These are phyloP conservation scores for Montifringilla adamsi DNA, from an alignment of 2,113 vertebrate genomes.

Conservation along the genomic window DNA sequence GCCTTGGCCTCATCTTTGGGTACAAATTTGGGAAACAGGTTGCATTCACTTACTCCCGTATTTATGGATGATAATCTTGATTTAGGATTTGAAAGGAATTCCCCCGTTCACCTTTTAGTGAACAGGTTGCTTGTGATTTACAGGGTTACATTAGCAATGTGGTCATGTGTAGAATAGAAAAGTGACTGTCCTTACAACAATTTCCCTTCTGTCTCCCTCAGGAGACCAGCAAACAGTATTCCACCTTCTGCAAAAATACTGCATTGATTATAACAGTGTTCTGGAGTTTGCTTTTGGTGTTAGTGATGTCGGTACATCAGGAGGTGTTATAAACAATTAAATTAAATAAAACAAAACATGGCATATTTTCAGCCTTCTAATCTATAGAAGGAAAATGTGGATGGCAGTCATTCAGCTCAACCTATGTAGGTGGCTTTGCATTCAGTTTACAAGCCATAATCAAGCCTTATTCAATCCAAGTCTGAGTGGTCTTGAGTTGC, in stretches of 20 bases:
- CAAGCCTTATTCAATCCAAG: neutral
- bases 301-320: neutral
- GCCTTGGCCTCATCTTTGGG: neutral
- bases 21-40: neutral
- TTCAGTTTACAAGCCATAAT: neutral
- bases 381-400: neutral
- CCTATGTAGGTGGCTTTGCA: constrained; percentile 1
- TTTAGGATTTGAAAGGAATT: neutral
- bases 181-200: neutral
- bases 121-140: neutral
- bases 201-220: neutral
- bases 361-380: neutral
- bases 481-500: constrained; percentile 8
- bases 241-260: neutral
- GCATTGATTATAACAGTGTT: neutral
- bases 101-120: neutral
- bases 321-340: neutral
- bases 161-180: neutral
- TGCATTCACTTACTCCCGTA: neutral
- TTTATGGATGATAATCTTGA: neutral
- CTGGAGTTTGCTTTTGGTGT: neutral
- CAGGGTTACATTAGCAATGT: neutral
- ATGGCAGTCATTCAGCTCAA: neutral
- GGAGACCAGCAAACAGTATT: neutral
- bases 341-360: neutral